Conservation (phyloP, 1,140 invertebrate genomes). For the Ceratoteleas bidentatus region DNA sequence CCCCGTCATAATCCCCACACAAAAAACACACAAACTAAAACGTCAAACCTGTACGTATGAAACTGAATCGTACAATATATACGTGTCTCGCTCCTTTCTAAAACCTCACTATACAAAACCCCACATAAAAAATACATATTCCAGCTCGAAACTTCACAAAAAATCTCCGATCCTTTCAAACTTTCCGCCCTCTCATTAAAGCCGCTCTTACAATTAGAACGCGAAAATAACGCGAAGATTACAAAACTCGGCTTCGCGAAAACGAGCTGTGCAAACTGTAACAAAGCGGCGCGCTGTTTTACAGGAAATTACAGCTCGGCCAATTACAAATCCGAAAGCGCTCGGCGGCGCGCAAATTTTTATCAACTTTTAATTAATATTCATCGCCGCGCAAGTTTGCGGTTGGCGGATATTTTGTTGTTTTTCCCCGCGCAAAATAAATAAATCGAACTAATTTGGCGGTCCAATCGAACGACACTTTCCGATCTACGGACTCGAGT, state of each 20-base stretch:
- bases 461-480: slow-evolving; percentile 50
- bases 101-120: too few species aligned
- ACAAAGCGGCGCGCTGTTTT: slow-evolving; percentile 13
- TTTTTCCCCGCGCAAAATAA: slow-evolving; percentile 24
- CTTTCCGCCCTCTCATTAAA: too few species aligned
- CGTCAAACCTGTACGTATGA: too few species aligned
- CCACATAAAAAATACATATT: too few species aligned
- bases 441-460: slow-evolving; percentile 49
- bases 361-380: slow-evolving; percentile 41
- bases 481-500: slow-evolving; percentile 50
- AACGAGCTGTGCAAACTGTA: not conserved
- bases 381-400: slow-evolving; percentile 4
- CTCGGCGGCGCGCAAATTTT: slow-evolving; percentile 10
- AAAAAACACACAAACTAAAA: too few species aligned
- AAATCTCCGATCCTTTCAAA: not conserved
- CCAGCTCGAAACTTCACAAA: slow-evolving; percentile 8
- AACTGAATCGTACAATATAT: too few species aligned
- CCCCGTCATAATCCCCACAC: too few species aligned
- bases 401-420: not conserved
- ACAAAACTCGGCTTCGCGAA: not conserved
- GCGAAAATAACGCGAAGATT: not conserved
- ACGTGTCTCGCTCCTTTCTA: too few species aligned
- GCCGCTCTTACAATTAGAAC: too few species aligned
- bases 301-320: slow-evolving; percentile 29
- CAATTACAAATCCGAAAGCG: slow-evolving; percentile 30